Evolutionary conservation across 53 echinoderm and acorn worm species (phyloP), one percentile per base, ranked within the genome.

Genomic region (Zoroaster sp.): DNA sequence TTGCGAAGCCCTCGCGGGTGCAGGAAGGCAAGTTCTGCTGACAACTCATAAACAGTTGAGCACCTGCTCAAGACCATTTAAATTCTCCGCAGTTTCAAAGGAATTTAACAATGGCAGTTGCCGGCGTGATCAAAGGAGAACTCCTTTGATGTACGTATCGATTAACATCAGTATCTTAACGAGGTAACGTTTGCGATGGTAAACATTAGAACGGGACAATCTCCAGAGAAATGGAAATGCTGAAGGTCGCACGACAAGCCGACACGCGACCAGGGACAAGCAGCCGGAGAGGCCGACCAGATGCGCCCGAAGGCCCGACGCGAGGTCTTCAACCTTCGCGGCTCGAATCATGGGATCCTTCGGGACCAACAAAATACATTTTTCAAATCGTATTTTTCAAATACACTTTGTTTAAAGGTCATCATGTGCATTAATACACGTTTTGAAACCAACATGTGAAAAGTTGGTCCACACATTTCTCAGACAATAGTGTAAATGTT

Each of bases 61-160:
- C 33, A 13, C 81, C 81, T 28, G 81, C 15, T 66, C 21, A 13
- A 3, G 11, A 40, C 30, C 75, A 47, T 44, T 44, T 44, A 44
- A 75, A 44, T 72, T 72, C 63, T 54, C 17, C 41, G 44, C 40
- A 43, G 81, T 67, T 66, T 81, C 81, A 66, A 43, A 81, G 81
- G 81, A 67, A 67, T 81, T 81, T 28, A 81, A 81, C 81, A 67
- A 67, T 67, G 81, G 65, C 66, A 67, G 40, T 33, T 41, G 81
- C 41, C 81, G 81, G 81, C 43, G 31, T 7, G 55, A 81, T 81
- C 66, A 81, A 81, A 81, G 45, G n/a, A 42, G 1, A 33, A 32
- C 15, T 30, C 76, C 15, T 79, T 81, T 67, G 66, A 81, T 23
- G 81, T 40, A 41, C 68, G 18, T 81, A 81, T 81, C 67, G 81